Evolutionary conservation across 2,888 invertebrate species (phyloP), one percentile per base, ranked within the genome.

Genomic region (Apeira syringaria): DNA sequence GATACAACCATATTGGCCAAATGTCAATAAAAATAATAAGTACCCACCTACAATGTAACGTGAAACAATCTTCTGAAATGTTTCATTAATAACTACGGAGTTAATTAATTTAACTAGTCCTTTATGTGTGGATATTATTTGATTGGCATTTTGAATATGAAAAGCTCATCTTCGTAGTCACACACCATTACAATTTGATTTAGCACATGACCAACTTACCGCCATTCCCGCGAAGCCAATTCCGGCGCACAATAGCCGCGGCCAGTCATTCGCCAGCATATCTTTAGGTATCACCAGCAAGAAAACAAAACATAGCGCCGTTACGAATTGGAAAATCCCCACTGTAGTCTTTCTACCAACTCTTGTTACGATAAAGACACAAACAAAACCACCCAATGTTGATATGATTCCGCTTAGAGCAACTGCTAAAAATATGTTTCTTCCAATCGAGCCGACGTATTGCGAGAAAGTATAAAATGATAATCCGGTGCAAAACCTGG

Each of bases 171-270:
- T 44, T 8, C 12, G n/a, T 5, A 29, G 17, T 33, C 29, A 24
- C 11, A n/a, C 10, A n/a, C 15, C 25, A 30, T 7, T 25, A 44
- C n/a, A 25, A 50, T 51, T 60, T 26, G 8, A 56, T 58, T 61
- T 53, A 43, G 34, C 46, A 52, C 57, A 35, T 49, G 32, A 32
- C 35, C 24, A 39, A 74, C 90, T 86, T 80, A 93, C 93, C 46
- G 94, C 92, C 66, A 93, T 88, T 44, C 94, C 92, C 32, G 92
- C 91, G 59, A 94, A 92, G 42, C 93, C 93, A 30, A 92, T 65
- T 50, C 92, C 92, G 47, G 93, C 92, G 49, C 93, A 86, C 8
- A 88, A 56, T 34, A 93, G 71, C 52, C 90, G 81, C 3, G 91
- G 90, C 91, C 92, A 92, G 61, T 92, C 92, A 44, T 80, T 79